Evolutionary conservation across 2,113 vertebrate genomes (phyloP).

Genomic region (Connochaetes taurinus): DNA sequence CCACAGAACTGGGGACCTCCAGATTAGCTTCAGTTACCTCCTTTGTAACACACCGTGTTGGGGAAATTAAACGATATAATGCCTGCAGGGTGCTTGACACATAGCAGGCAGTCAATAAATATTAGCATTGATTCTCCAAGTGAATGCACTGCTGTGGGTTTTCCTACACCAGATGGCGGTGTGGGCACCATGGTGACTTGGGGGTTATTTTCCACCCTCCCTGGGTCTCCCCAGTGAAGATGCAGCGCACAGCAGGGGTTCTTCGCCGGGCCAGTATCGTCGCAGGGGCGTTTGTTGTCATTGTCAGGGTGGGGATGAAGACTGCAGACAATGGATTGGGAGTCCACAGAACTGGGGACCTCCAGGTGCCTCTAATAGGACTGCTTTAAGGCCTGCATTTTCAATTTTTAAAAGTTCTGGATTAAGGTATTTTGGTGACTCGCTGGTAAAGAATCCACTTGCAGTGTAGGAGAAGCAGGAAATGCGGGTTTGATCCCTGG

Average conservation of each 20-base stretch:
- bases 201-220: background rate
- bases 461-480: background rate
- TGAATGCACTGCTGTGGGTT: background rate
- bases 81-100: background rate
- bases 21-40: background rate
- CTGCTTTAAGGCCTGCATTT: background rate
- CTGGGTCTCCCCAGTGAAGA: background rate
- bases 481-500: background rate
- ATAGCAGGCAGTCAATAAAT: background rate
- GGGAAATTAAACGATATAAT: background rate
- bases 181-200: background rate
- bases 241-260: accelerated
- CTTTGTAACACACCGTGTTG: background rate
- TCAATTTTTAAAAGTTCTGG: background rate
- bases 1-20: background rate
- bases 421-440: background rate
- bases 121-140: background rate
- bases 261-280: background rate
- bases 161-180: background rate
- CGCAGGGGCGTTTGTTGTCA: background rate
- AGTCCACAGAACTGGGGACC: background rate
- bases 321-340: background rate
- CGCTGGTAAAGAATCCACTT: background rate
- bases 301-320: background rate
- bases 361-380: background rate